Conservation (phyloP, 1,140 invertebrate species). For the Ceratosolen solmsi region DNA sequence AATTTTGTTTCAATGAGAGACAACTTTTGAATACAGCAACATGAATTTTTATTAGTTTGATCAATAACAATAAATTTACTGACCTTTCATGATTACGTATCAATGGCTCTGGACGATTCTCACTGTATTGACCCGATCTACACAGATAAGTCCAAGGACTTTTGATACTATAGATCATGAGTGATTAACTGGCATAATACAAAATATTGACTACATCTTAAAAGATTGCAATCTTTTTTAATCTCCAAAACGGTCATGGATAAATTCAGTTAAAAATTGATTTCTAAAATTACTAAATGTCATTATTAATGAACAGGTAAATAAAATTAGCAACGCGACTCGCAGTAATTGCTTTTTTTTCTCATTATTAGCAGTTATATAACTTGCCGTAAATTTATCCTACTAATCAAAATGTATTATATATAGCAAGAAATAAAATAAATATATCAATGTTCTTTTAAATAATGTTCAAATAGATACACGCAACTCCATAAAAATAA, state of each 20-base stretch:
- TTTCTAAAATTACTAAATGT: not conserved
- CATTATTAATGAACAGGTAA: not conserved
- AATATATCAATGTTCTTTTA: no score
- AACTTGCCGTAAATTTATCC: no score
- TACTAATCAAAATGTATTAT: no score
- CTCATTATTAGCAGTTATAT: no score
- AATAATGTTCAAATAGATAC: no score
- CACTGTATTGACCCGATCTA: conserved; percentile 1
- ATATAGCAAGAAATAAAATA: no score
- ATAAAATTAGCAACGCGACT: no score
- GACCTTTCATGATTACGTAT: conserved; percentile 24
- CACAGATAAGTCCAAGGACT: not conserved
- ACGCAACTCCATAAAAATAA: no score
- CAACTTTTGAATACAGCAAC: not conserved
- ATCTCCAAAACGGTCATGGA: not conserved
- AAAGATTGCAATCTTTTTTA: not conserved
- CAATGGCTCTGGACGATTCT: conserved; percentile 13
- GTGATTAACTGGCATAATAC: conserved; percentile 14
- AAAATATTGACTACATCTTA: conserved; percentile 3
- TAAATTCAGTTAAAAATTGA: not conserved
- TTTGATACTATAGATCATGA: conserved; percentile 18
- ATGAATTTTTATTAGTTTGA: conserved; percentile 13
- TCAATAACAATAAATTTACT: conserved; percentile 21
- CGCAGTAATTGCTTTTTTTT: no score
- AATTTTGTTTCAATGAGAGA: not conserved